Evolutionary conservation across 1,140 invertebrate genomes (phyloP).

Genomic region (Lordiphosa clarofinis): DNA sequence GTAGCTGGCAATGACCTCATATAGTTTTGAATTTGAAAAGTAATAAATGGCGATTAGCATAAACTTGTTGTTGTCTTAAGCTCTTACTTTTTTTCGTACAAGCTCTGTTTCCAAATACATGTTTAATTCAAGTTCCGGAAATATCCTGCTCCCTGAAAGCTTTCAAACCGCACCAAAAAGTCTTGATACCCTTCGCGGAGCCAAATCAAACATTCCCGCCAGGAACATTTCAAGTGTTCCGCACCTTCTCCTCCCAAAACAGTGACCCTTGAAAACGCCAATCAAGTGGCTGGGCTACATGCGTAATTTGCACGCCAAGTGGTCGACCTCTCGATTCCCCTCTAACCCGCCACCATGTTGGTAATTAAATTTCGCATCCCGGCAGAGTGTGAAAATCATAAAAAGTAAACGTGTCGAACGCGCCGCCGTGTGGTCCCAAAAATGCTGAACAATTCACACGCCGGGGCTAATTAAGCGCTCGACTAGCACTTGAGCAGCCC

Average conservation of each 20-base stretch:
- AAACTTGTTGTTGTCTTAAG: too few relatives aligned
- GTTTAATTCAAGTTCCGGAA: too few relatives aligned
- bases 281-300: conserved; percentile 70
- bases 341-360: conserved; percentile 8
- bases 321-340: conserved; percentile 13
- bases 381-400: conserved; percentile 69
- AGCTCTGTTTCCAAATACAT: too few relatives aligned
- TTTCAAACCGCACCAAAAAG: too few relatives aligned
- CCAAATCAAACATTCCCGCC: too few relatives aligned
- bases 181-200: too few relatives aligned
- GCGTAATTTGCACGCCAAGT: conserved; percentile 71
- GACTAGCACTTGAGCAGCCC: conserved; percentile 41
- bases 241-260: conserved; percentile 13
- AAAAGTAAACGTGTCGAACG: conserved; percentile 56
- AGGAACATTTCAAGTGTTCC: conserved; percentile 19
- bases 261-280: conserved; percentile 69
- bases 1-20: too few relatives aligned
- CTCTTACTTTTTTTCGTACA: too few relatives aligned
- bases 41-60: too few relatives aligned
- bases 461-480: conserved; percentile 67
- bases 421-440: conserved; percentile 55
- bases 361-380: conserved; percentile 65
- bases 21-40: too few relatives aligned
- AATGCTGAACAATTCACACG: conserved; percentile 71
- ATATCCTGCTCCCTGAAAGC: too few relatives aligned